Evolutionary conservation across 2,888 invertebrate genomes (phyloP).

Genomic region (Ophion ellenae): DNA sequence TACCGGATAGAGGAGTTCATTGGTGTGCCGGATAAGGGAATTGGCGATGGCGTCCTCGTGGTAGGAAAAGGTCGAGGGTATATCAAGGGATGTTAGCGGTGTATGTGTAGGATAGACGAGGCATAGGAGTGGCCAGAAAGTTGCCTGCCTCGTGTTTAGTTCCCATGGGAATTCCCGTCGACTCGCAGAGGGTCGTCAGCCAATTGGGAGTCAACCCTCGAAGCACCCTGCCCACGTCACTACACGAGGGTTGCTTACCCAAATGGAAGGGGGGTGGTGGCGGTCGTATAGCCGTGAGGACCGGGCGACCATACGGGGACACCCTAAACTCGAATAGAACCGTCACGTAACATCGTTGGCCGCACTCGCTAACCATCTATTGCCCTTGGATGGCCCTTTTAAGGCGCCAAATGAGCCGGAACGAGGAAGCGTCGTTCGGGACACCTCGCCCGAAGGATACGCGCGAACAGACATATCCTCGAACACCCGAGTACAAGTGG

Average conservation of each 20-base stretch:
- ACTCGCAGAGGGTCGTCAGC: constrained; percentile 59
- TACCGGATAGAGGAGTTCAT: not conserved
- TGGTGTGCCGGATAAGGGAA: not conserved
- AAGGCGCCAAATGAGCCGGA: not conserved
- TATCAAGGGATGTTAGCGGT: not conserved
- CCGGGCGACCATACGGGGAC: not conserved
- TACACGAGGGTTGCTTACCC: constrained; percentile 30
- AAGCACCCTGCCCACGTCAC: constrained; percentile 51
- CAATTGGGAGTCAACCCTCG: constrained; percentile 66
- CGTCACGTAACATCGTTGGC: not conserved
- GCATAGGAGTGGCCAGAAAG: constrained; percentile 65
- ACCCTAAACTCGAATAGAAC: not conserved
- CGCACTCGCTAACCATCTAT: not conserved
- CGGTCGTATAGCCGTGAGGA: not conserved
- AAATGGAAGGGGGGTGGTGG: not conserved
- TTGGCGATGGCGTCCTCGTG: not conserved
- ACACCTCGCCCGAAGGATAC: not conserved
- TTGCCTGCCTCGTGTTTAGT: constrained; percentile 60
- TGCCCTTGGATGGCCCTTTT: not conserved
- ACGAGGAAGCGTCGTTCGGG: not conserved
- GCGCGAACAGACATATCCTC: not conserved
- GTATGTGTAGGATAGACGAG: not conserved
- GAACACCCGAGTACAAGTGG: not conserved
- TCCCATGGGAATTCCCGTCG: constrained; percentile 60
- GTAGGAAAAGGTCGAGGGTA: not conserved